A percentile compares a stretch with the other conserved stretches of the same genome.
phyloP scores from a whole-genome alignment of 2,888 invertebrate species.

The Drosophila koepferae region DNA sequence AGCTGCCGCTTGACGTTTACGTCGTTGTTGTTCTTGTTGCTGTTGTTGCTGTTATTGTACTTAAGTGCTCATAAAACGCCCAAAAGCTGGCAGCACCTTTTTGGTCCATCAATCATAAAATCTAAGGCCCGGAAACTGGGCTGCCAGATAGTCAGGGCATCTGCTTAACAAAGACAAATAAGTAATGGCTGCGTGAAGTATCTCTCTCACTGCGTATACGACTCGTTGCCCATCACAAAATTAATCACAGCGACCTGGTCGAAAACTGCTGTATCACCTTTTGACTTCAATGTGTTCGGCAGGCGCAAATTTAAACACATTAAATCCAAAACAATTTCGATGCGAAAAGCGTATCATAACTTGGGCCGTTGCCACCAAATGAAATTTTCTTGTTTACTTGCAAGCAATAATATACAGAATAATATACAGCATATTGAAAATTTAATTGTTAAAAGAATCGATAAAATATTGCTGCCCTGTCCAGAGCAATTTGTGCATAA shows the following conservation, averaged over 20 bases:
- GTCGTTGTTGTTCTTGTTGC: background rate
- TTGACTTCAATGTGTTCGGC: constrained; percentile 25
- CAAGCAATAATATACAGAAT: too few relatives aligned
- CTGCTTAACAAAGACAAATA: constrained; percentile 71
- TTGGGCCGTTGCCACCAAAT: background rate
- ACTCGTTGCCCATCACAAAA: constrained; percentile 51
- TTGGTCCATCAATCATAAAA: constrained; percentile 66
- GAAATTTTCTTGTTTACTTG: constrained; percentile 21
- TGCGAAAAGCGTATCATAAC: constrained; percentile 24
- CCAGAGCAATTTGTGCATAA: constrained; percentile 63
- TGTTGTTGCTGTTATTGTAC: background rate
- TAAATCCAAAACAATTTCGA: constrained; percentile 34
- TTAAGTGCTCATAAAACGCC: constrained; percentile 72
- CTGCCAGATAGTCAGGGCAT: constrained; percentile 18
- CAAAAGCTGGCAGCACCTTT: constrained; percentile 57
- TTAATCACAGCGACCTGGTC: constrained; percentile 62
- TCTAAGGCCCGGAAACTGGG: constrained; percentile 6
- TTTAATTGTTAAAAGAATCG: constrained; percentile 76
- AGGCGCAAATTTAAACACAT: constrained; percentile 15
- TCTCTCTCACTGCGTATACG: constrained; percentile 65
- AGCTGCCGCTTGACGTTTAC: constrained; percentile 33
- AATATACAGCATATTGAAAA: constrained; percentile 56
- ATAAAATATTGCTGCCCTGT: constrained; percentile 66
- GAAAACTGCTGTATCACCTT: constrained; percentile 50
- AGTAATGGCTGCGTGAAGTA: constrained; percentile 27